Evolutionary conservation across 2,888 invertebrate genomes (phyloP).

Genomic region (Onchidella celtica): DNA sequence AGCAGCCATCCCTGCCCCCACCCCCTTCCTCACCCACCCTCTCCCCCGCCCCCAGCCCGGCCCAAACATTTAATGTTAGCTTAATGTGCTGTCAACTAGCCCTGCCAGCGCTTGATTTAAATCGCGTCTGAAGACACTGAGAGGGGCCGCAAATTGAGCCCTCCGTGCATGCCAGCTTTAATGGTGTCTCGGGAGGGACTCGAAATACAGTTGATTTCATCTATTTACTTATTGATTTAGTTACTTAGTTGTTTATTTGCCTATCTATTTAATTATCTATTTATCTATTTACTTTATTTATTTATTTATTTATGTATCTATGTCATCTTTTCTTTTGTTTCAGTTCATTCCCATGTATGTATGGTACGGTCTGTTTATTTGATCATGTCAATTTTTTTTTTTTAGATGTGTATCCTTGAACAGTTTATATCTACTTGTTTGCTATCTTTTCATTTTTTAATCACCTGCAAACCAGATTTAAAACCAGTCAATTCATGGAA

Average conservation of each 20-base stretch:
- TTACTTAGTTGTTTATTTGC: not conserved
- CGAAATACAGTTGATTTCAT: not conserved
- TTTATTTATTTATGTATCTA: not conserved
- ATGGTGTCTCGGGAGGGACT: not conserved
- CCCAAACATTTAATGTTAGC: not conserved
- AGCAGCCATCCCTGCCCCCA: too few species aligned
- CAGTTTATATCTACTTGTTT: too few species aligned
- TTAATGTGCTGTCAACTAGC: not conserved
- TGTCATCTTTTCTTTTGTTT: too few species aligned
- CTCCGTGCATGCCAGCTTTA: not conserved
- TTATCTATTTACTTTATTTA: not conserved
- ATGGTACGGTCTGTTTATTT: too few species aligned
- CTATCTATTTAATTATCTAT: not conserved
- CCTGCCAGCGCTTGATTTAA: constrained; percentile 29
- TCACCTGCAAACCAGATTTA: too few species aligned
- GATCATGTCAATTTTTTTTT: too few species aligned
- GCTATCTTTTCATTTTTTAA: too few species aligned
- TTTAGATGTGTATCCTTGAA: too few species aligned
- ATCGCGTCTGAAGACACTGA: constrained; percentile 18
- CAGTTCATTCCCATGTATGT: too few species aligned
- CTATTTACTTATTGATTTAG: not conserved
- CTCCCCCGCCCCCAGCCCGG: too few species aligned
- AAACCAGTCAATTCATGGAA: too few species aligned
- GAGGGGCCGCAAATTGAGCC: constrained; percentile 8
- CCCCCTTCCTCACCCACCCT: too few species aligned